Evolutionary conservation across 2,113 vertebrate genomes (phyloP), one percentile per base, ranked within the genome.

Genomic region (Camelus bactrianus): DNA sequence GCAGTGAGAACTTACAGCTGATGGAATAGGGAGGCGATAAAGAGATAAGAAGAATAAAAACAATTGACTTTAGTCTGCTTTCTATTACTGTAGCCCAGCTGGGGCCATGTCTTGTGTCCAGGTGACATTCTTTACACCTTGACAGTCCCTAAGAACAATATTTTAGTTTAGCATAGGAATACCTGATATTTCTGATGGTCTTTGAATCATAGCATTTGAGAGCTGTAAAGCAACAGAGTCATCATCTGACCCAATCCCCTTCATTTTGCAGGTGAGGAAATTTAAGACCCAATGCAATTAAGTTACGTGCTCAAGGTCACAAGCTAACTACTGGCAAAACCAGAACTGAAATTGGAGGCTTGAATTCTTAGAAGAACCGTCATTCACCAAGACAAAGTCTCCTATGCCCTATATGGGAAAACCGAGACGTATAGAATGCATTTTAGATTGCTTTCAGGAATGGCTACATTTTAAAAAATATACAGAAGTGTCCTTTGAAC

Each of bases 241-340:
- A 22, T 70, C 48, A 11, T 46, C 60, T 79, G 76, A 62, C 77
- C 75, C 84, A 26, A 5, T 16, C 38, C 9, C 4, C 42, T 79
- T 81, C 79, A 9, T 79, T 75, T 82, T 89, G 48, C 60, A 65
- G 85, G 58, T 70, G 83, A 93, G 56, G 52, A 81, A 84, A n/a
- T 93, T 93, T 65, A 76, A 76, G 65, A 38, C 26, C 52, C 62
- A 73, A 0, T 70, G 54, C 48, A 81, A 81, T 81, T 76, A 62
- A 62, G 17, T 83, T 62, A 81, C 88, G 85, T 88, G 64, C 48
- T 65, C 84, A 93, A 97, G 85, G 81, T 95, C 92, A 94, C 58
- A 50, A 48, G 76, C 54, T 89, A 67, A 42, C 72, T 82, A 42
- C 70, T 67, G 24, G 38, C 79, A 46, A 86, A 96, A 77, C 84